Evolutionary conservation across 2,888 invertebrate species (phyloP), one percentile per base, ranked within the genome.

Genomic region (Hemaris fuciformis): DNA sequence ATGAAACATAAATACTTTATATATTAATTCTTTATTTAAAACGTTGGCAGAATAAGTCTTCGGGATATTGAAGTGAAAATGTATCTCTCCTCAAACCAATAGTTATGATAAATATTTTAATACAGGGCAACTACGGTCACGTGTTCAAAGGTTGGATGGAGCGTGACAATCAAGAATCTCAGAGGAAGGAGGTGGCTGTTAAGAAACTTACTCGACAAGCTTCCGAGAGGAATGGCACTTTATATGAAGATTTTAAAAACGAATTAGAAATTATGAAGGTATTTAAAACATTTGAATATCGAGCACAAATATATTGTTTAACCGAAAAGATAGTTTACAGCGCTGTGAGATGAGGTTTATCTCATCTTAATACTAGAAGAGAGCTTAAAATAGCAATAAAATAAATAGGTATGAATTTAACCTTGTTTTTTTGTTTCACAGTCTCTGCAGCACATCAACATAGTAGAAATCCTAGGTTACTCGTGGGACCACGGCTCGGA

Each of bases 261-360:
- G 98, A 98, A 92, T 95, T 98, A 62, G 93, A 95, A 62, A 98
- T 98, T 69, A 97, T 98, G 97, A 96, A 97, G 94, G 96, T 96
- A 82, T 13, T 57, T 13, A 3, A 6, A 25, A 4, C 18, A 31
- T 13, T 0, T 34, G 18, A 20, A 43, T 10, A 15, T 45, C 38
- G 10, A 8, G 7, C 13, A 13, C 38, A 38, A 3, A 1, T 1
- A 13, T n/a, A 18, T 42, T 4, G 7, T 38, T 2, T 13, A 8
- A 38, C 13, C 5, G 18, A 13, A 13, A 0, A 5, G 13, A 8
- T 13, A 34, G 2, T 34, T 10, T 34, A 34, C 1, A 34, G 13
- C 34, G 13, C 13, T 34, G 34, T 13, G 34, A 27, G 27, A 18
- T 13, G 27, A 1, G 13, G 22, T 13, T 7, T 10, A 43, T 43